Base-by-base conservation (phyloP, 2,888 invertebrate species). In the Ptychoptera albimana region DNA sequence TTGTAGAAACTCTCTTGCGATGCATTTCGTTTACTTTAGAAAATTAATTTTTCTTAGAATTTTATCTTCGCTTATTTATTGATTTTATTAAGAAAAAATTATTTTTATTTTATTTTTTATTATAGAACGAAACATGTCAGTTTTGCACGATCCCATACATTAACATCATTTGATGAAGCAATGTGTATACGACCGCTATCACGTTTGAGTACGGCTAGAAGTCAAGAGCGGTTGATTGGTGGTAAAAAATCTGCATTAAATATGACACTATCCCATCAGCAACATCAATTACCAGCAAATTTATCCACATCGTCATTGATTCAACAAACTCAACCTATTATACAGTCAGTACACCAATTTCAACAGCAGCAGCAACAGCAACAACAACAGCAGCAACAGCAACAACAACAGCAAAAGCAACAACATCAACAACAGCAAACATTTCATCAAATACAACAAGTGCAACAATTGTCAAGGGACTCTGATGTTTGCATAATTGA, bases 71-170 rank as follows among this genome's bases (percentile, higher is more conserved):
- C 2, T 32, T 32, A n/a, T 32, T 32, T 7, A 32, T 32, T 32
- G n/a, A 32, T 32, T 32, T 32, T n/a, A 9, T 11, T 11, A 30
- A 30, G 30, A 30, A 30, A 30, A 30, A 30, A 30, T 30, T 30
- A 32, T 34, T 43, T 44, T 40, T 37, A 13, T 13, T 37, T 46
- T 46, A 8, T 44, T 37, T 46, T 44, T 41, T 12, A 35, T 59
- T 63, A 13, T 68, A 84, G 85, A 61, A 78, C 82, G 50, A 91
- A 91, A 61, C 91, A 91, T 61, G 91, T 91, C 32, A 88, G 87
- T 55, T 91, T 91, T 58, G 86, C 88, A 39, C 74, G 88, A 46
- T 88, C 88, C 5, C 85, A 88, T 59, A 88, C 88, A 0, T 64
- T 87, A 51, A 84, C 86, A 29, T 87, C 86, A 6, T 86, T 87